phyloP scores from a whole-genome alignment of 2,113 vertebrate genomes.

The Maccullochella peelii region DNA sequence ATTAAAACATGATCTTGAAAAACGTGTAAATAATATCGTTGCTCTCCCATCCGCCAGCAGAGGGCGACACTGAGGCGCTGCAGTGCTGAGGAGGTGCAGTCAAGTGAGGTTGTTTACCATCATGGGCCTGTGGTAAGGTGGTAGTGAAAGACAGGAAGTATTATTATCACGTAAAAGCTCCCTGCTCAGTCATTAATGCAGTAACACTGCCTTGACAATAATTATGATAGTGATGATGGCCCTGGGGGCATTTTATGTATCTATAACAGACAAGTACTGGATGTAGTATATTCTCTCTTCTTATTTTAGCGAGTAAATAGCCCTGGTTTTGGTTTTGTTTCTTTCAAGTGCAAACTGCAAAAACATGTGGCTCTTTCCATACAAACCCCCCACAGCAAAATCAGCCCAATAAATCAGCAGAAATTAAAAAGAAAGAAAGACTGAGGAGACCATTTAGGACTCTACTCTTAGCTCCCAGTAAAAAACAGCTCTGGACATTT shows the following conservation, averaged over 20 bases:
- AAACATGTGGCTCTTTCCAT: neutral
- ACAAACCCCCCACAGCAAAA: neutral
- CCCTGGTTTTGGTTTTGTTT: neutral
- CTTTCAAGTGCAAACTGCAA: neutral
- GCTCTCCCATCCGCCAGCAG: conserved; percentile 13
- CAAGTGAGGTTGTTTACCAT: conserved; percentile 39
- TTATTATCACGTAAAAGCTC: neutral
- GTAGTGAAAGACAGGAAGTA: conserved; percentile 2
- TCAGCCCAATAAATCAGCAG: neutral
- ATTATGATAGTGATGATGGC: neutral
- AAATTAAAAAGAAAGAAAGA: neutral
- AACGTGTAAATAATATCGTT: neutral
- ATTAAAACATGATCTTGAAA: neutral
- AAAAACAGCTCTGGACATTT: neutral
- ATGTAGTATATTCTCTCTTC: neutral
- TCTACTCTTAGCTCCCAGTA: neutral
- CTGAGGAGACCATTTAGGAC: neutral
- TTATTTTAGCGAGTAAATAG: neutral
- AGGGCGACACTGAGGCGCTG: conserved; percentile 4
- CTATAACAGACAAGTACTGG: too few relatives aligned
- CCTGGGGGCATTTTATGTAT: neutral
- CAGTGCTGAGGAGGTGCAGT: neutral
- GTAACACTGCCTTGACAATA: neutral
- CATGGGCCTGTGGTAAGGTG: neutral
- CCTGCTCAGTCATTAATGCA: neutral